Percentiles rank a stretch among this genome's conserved stretches.
phyloP scores from a whole-genome alignment of 2,888 invertebrate genomes.

The Netelia melanura region DNA sequence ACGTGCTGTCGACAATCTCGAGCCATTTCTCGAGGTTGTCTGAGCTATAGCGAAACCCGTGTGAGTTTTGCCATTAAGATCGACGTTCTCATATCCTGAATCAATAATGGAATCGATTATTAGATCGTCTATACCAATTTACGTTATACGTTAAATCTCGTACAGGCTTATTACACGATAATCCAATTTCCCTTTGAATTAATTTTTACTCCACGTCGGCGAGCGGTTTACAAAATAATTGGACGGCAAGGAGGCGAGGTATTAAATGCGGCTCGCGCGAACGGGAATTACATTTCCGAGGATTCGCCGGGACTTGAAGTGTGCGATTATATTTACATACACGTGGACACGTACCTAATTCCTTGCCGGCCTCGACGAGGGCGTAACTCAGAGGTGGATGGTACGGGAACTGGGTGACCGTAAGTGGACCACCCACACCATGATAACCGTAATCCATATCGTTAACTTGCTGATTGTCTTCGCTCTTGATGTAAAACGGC shows the following conservation, averaged over 20 bases:
- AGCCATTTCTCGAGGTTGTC: constrained; percentile 94
- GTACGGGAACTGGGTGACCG: constrained; percentile 93
- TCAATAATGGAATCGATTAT: constrained; percentile 17
- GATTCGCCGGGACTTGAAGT: too few relatives aligned
- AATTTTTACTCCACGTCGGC: neutral
- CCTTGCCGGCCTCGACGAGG: constrained; percentile 91
- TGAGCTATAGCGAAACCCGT: constrained; percentile 96
- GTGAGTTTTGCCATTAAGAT: constrained; percentile 92
- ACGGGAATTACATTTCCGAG: too few relatives aligned
- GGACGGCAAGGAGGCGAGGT: neutral
- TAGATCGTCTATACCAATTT: neutral
- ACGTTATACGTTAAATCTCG: too few relatives aligned
- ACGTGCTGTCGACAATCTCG: constrained; percentile 92
- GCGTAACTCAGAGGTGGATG: constrained; percentile 93
- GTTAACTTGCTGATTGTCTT: constrained; percentile 91
- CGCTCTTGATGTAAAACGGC: constrained; percentile 95
- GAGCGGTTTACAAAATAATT: neutral
- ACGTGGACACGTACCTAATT: constrained; percentile 87
- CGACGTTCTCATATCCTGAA: constrained; percentile 90
- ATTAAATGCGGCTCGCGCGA: too few relatives aligned
- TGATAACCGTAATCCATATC: constrained; percentile 92
- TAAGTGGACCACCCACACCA: constrained; percentile 91
- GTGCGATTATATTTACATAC: neutral
- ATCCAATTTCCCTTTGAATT: constrained; percentile 19
- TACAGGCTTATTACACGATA: constrained; percentile 7